phyloP scores from a whole-genome alignment of 2,113 vertebrate genomes.

The Sakesphorus luctuosus region DNA sequence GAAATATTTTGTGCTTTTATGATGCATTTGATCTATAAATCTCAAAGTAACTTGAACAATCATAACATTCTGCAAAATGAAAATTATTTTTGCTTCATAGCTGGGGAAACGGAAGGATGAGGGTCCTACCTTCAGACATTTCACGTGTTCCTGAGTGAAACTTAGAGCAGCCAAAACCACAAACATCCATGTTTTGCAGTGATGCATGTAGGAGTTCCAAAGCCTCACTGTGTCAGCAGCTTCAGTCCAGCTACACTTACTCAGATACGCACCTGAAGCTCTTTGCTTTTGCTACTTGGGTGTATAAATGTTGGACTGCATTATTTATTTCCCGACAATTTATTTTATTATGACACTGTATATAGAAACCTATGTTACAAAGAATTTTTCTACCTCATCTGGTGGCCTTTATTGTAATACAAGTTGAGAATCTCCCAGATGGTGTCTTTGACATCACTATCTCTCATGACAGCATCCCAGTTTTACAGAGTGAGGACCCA shows the following conservation, averaged over 20 bases:
- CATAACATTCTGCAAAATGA: neutral
- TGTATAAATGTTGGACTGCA: neutral
- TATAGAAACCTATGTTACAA: neutral
- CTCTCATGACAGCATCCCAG: neutral
- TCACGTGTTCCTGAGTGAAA: neutral
- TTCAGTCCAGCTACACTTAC: neutral
- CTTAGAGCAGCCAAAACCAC: neutral
- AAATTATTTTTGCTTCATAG: neutral
- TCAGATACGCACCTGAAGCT: neutral
- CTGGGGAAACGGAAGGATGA: neutral
- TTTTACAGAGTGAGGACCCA: neutral
- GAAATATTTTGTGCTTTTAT: neutral
- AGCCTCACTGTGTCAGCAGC: neutral
- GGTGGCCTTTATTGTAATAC: neutral
- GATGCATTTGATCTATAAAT: neutral
- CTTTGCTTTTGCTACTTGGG: neutral
- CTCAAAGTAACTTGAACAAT: neutral
- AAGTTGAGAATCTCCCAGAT: neutral
- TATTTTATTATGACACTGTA: neutral
- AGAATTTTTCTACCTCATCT: neutral
- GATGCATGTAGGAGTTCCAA: neutral
- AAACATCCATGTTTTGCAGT: neutral
- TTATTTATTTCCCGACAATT: neutral
- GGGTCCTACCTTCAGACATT: neutral
- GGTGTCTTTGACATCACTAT: neutral